Conservation (phyloP, 2,797 vertebrate genomes). For the Pantherophis vulpinus region DNA sequence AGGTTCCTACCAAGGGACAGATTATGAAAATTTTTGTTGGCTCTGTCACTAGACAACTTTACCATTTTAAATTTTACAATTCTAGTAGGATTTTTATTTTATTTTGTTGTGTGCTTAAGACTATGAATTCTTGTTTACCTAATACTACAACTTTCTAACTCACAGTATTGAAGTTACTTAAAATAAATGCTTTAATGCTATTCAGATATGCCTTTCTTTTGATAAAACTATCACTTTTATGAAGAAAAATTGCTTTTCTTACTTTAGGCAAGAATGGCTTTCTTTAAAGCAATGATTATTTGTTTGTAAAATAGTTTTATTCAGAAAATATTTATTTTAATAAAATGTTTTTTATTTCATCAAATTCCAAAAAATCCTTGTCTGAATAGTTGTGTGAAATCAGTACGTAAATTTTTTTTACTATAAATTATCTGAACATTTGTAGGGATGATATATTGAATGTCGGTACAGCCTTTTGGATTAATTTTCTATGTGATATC, state of each 20-base stretch:
- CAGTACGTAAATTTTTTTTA: conserved; percentile 56
- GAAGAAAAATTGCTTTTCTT: conserved; percentile 35
- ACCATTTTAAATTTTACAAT: too few species aligned
- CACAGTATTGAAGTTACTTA: background rate
- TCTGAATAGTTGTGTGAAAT: conserved; percentile 51
- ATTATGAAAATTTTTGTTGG: background rate
- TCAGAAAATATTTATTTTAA: conserved; percentile 38
- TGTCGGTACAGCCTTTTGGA: conserved; percentile 30
- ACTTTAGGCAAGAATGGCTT: conserved; percentile 20
- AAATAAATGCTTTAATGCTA: conserved; percentile 13
- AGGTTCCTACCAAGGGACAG: background rate
- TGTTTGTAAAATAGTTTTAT: conserved; percentile 40
- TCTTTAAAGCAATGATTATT: conserved; percentile 49
- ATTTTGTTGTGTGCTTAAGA: background rate
- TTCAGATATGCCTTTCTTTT: conserved; percentile 1
- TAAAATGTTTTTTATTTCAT: conserved; percentile 49
- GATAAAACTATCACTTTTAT: conserved; percentile 16
- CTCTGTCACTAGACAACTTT: background rate
- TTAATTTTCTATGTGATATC: conserved; percentile 45
- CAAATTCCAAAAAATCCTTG: conserved; percentile 41
- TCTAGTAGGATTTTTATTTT: background rate
- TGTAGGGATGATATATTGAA: conserved; percentile 57
- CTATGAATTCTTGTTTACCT: background rate
- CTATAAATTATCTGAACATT: conserved; percentile 53
- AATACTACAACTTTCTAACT: background rate